A percentile compares a stretch with the other conserved stretches of the same genome.
phyloP scores from a whole-genome alignment of 2,797 vertebrate species.

The Ammospiza maritima region DNA sequence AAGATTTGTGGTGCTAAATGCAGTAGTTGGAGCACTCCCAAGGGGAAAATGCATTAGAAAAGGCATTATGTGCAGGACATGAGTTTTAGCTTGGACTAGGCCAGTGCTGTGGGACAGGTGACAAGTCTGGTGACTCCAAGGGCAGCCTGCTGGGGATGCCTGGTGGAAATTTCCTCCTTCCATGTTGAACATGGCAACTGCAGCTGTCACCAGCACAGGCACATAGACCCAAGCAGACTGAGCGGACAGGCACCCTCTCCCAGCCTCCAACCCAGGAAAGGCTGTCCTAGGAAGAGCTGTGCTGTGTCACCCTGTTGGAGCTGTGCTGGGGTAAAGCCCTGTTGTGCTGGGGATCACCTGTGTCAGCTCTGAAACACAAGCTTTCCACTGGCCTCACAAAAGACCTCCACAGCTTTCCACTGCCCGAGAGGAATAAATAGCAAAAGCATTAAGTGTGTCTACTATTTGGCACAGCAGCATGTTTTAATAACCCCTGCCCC shows the following conservation, averaged over 20 bases:
- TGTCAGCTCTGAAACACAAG: not conserved
- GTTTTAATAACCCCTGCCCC: conserved; percentile 26
- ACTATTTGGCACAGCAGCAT: not conserved
- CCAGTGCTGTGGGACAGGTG: not conserved
- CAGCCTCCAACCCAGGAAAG: not conserved
- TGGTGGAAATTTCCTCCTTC: not conserved
- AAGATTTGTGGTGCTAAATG: not conserved
- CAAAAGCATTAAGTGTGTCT: not conserved
- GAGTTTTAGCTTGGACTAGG: not conserved
- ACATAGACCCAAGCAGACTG: not conserved
- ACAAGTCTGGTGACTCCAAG: not conserved
- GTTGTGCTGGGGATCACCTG: not conserved
- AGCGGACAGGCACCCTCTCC: not conserved
- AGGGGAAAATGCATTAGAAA: not conserved
- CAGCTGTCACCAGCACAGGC: not conserved
- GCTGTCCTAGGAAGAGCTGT: not conserved
- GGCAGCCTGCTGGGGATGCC: not conserved
- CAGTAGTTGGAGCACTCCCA: not conserved
- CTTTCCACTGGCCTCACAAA: not conserved
- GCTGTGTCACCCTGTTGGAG: not conserved
- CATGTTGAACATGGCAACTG: not conserved
- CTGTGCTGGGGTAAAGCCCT: not conserved
- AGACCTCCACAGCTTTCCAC: not conserved
- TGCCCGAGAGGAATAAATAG: not conserved
- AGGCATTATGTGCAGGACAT: fast-evolving